Conservation (phyloP, 2,888 invertebrate species). For the Pollenia labialis region DNA sequence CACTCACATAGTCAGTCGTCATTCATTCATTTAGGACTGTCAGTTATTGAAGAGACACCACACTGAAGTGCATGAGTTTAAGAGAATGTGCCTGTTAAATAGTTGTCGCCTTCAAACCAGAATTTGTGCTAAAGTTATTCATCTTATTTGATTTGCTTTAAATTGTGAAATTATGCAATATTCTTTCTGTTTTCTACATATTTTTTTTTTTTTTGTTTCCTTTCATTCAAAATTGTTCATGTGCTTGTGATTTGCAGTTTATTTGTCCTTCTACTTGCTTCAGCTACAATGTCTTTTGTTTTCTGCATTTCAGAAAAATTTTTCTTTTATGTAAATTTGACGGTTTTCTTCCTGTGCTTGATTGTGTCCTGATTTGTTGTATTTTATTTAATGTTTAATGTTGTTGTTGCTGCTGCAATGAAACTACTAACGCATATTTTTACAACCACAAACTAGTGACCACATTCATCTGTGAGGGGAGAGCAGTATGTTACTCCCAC, state of each 20-base stretch:
- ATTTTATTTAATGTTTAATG: slow-evolving; percentile 24
- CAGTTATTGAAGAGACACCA: slow-evolving; percentile 44
- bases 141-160: slow-evolving; percentile 55
- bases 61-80: slow-evolving; percentile 4
- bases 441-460: slow-evolving; percentile 64
- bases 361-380: not conserved
- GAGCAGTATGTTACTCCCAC: not conserved
- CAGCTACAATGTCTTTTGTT: slow-evolving; percentile 10
- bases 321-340: slow-evolving; percentile 30
- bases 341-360: slow-evolving; percentile 7
- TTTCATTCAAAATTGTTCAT: slow-evolving; percentile 33
- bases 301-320: slow-evolving; percentile 16
- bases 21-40: slow-evolving; percentile 53
- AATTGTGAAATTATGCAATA: slow-evolving; percentile 67
- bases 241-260: slow-evolving; percentile 3
- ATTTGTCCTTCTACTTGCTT: slow-evolving; percentile 21
- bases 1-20: slow-evolving; percentile 36
- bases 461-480: slow-evolving; percentile 57
- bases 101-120: slow-evolving; percentile 6
- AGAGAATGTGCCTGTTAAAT: not conserved
- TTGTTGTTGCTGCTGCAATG: slow-evolving; percentile 34
- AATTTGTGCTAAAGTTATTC: slow-evolving; percentile 48
- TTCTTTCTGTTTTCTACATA: slow-evolving; percentile 14
- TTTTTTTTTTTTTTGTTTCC: slow-evolving; percentile 10
- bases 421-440: slow-evolving; percentile 67